These are phyloP conservation scores for Cotesia glomerata DNA, from an alignment of 1,140 invertebrate species.

Conservation along the genomic window DNA sequence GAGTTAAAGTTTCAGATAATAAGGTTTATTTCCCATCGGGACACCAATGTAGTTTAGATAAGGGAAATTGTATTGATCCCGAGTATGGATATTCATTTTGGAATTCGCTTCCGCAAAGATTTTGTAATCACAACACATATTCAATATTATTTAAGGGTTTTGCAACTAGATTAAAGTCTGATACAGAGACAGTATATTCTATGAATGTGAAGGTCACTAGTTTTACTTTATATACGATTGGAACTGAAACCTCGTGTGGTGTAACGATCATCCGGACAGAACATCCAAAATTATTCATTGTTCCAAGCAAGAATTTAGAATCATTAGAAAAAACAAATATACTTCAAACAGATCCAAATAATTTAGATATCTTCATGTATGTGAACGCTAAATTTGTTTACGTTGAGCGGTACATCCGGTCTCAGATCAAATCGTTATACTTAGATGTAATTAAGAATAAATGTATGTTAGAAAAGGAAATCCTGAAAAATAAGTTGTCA, in stretches of 20 bases:
- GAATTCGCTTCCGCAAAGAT: slow-evolving; percentile 10
- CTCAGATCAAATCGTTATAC: slow-evolving; percentile 22
- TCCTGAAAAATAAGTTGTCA: slow-evolving; percentile 8
- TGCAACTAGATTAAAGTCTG: slow-evolving; percentile 21
- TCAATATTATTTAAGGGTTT: slow-evolving; percentile 28
- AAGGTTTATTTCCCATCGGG: slow-evolving; percentile 25
- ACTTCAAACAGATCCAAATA: background rate
- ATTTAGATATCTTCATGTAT: slow-evolving; percentile 33
- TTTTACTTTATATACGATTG: slow-evolving; percentile 20
- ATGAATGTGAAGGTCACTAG: slow-evolving; percentile 14
- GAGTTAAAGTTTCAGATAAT: slow-evolving; percentile 15
- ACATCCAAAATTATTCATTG: slow-evolving; percentile 37
- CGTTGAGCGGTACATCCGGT: slow-evolving; percentile 10
- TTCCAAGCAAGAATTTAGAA: slow-evolving; percentile 12
- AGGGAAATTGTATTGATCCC: slow-evolving; percentile 25
- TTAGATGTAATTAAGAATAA: background rate
- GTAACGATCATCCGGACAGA: slow-evolving; percentile 28
- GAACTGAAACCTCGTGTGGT: slow-evolving; percentile 14
- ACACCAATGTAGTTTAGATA: slow-evolving; percentile 10
- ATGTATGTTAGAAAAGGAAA: slow-evolving; percentile 16
- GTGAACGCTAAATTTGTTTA: background rate
- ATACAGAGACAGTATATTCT: slow-evolving; percentile 23
- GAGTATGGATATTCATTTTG: slow-evolving; percentile 31
- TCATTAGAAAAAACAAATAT: slow-evolving; percentile 27
- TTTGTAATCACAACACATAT: slow-evolving; percentile 19